Evolutionary conservation across 2,113 vertebrate genomes (phyloP).

Genomic region (Saccopteryx bilineata): DNA sequence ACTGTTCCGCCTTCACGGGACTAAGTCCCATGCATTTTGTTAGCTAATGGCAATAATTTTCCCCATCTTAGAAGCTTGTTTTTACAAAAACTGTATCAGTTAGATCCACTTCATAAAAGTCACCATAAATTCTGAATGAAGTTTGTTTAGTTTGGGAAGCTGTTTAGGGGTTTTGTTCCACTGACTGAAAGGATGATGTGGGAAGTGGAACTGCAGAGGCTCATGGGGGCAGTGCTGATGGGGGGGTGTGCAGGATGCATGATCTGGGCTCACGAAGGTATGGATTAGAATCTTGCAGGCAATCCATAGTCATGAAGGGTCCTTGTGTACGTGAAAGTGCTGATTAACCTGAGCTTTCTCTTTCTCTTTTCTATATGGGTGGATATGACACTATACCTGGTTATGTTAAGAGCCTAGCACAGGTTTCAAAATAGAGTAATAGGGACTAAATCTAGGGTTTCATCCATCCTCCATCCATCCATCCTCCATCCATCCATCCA

Average conservation of each 20-base stretch:
- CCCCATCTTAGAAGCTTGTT: background rate
- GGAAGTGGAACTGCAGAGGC: background rate
- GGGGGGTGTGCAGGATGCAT: too few species aligned
- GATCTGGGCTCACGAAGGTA: background rate
- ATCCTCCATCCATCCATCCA: background rate
- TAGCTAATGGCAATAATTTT: background rate
- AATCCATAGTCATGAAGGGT: accelerated
- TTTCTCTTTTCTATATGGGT: background rate
- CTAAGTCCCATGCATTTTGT: background rate
- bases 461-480: background rate
- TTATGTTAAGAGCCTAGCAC: background rate
- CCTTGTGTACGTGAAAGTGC: background rate
- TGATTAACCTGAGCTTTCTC: background rate
- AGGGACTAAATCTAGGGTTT: background rate
- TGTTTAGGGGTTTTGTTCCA: background rate
- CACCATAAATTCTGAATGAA: background rate
- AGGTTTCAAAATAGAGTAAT: background rate
- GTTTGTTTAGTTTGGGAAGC: background rate
- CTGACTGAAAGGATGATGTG: background rate
- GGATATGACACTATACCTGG: background rate
- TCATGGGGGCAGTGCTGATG: background rate
- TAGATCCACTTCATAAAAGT: background rate
- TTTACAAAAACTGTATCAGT: background rate
- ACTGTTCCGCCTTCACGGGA: background rate
- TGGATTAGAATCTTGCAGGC: background rate